Evolutionary conservation across 2,797 vertebrate species (phyloP).

Genomic region (Cottoperca gobio): DNA sequence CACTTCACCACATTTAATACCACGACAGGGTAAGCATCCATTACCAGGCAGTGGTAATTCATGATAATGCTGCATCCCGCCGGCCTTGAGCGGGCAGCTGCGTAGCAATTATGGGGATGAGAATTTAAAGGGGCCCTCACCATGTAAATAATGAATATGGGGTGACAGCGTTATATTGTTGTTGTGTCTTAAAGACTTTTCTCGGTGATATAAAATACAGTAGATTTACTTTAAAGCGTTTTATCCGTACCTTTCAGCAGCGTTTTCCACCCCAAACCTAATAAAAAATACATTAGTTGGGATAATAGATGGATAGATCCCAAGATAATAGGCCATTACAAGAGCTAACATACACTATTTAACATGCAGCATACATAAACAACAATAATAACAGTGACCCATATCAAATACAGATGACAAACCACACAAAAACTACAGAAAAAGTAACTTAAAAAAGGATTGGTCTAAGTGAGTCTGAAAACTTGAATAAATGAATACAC

Average conservation of each 20-base stretch:
- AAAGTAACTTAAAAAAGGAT: background rate
- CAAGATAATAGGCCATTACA: background rate
- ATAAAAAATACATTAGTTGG: background rate
- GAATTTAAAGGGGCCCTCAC: slow-evolving; percentile 69
- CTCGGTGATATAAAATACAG: background rate
- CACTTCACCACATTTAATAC: background rate
- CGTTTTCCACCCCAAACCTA: background rate
- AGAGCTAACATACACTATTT: background rate
- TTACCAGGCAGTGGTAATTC: slow-evolving; percentile 38
- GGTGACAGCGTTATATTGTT: slow-evolving; percentile 8
- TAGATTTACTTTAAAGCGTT: background rate
- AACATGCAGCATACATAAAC: background rate
- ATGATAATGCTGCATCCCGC: slow-evolving; percentile 59
- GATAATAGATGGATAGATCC: no score
- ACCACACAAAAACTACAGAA: background rate
- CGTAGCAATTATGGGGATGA: slow-evolving; percentile 45
- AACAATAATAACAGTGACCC: background rate
- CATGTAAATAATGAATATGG: slow-evolving; percentile 55
- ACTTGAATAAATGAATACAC: background rate
- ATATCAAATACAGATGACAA: background rate
- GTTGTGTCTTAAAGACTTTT: slow-evolving; percentile 4
- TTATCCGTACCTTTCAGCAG: background rate
- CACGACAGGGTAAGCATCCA: background rate
- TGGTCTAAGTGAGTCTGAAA: background rate
- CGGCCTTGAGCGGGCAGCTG: slow-evolving; percentile 63